Evolutionary conservation across 2,888 invertebrate species (phyloP).

Genomic region (Coenonympha glycerion): DNA sequence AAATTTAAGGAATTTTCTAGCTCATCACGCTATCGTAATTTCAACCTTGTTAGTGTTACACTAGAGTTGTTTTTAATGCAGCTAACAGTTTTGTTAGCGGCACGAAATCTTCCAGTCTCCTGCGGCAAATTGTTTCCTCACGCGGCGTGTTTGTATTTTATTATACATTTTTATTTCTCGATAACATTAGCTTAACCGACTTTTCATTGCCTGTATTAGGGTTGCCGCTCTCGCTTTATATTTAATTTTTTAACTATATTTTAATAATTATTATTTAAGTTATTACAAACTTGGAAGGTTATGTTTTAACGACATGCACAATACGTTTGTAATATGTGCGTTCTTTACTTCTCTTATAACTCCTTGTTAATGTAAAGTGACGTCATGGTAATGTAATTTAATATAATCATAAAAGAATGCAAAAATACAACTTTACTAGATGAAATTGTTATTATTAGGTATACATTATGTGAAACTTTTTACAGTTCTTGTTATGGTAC

Average conservation of each 20-base stretch:
- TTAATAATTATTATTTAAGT: too few relatives aligned
- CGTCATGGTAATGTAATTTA: too few relatives aligned
- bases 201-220: constrained; percentile 74
- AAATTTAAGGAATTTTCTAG: constrained; percentile 72
- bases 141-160: constrained; percentile 75
- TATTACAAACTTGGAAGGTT: too few relatives aligned
- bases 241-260: constrained; percentile 16
- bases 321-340: neutral
- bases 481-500: too few relatives aligned
- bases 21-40: constrained; percentile 37
- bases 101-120: constrained; percentile 74
- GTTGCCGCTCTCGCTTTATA: constrained; percentile 50
- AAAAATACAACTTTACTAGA: too few relatives aligned
- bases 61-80: constrained; percentile 34
- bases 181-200: constrained; percentile 77
- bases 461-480: too few relatives aligned
- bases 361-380: neutral
- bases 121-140: constrained; percentile 76
- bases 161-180: constrained; percentile 77
- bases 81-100: constrained; percentile 39
- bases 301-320: too few relatives aligned
- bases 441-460: too few relatives aligned
- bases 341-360: neutral
- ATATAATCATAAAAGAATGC: too few relatives aligned
- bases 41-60: constrained; percentile 37